phyloP scores from a whole-genome alignment of 2,113 vertebrate species.

The Corynorhinus townsendii region DNA sequence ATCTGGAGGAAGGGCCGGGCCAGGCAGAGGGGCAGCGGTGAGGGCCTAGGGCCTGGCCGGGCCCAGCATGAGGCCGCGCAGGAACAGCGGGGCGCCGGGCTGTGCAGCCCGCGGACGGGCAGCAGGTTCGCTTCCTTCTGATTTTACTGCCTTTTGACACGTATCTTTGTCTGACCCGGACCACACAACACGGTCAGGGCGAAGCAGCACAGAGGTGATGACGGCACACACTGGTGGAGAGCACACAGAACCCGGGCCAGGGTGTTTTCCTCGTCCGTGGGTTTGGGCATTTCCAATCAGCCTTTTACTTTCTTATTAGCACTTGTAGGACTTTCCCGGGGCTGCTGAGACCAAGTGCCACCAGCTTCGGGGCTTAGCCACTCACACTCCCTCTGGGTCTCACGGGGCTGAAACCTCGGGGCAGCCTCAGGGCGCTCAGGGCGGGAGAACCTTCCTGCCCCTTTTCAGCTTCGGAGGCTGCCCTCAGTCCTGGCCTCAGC shows the following conservation, averaged over 20 bases:
- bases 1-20: not conserved
- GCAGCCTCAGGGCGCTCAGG: not conserved
- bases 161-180: not conserved
- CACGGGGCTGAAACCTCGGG: not conserved
- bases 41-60: no score
- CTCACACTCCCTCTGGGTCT: not conserved
- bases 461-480: not conserved
- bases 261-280: rapidly evolving
- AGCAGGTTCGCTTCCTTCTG: not conserved
- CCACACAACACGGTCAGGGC: not conserved
- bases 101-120: no score
- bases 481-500: not conserved
- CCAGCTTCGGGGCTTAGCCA: not conserved
- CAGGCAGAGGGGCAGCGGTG: not conserved
- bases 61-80: no score
- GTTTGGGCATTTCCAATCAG: not conserved
- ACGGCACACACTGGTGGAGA: rapidly evolving
- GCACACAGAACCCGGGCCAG: rapidly evolving
- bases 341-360: not conserved
- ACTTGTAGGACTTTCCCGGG: not conserved
- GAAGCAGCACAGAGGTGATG: no score
- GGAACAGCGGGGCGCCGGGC: no score
- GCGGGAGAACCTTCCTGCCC: not conserved
- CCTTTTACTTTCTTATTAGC: not conserved
- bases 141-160: not conserved